These are phyloP conservation scores for Xerus rutilus DNA, from an alignment of 2,797 vertebrate species.

Conservation along the genomic window DNA sequence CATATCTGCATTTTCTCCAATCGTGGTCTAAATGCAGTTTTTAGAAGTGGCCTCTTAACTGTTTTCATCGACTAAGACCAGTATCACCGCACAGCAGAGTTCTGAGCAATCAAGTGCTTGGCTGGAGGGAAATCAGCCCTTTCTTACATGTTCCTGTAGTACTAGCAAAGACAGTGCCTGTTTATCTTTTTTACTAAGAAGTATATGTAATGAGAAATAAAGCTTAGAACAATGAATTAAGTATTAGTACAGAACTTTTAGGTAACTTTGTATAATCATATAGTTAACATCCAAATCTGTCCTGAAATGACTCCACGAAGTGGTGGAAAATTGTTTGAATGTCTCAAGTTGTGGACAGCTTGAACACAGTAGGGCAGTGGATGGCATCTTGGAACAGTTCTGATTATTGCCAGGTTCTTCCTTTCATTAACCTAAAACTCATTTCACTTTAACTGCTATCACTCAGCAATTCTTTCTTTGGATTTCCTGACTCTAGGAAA, in stretches of 20 bases:
- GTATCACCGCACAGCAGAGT: background rate
- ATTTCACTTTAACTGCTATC: background rate
- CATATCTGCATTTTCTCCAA: background rate
- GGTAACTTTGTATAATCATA: background rate
- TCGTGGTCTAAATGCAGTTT: background rate
- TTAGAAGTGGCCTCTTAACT: background rate
- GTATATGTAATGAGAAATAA: background rate
- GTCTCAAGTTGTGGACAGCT: background rate
- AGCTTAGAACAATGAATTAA: background rate
- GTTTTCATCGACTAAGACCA: background rate
- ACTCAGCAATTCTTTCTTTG: background rate
- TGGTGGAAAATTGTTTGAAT: background rate
- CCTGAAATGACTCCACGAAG: background rate
- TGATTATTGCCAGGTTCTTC: background rate
- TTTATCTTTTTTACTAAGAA: background rate
- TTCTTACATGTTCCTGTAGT: too few species aligned
- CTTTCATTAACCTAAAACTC: background rate
- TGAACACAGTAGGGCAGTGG: background rate
- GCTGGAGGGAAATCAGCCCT: rapidly evolving
- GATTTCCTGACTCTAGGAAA: background rate
- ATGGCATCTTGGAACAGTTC: background rate
- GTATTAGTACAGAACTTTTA: background rate
- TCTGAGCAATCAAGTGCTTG: background rate
- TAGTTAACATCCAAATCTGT: background rate
- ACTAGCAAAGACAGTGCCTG: background rate